These are phyloP conservation scores for Sphaerophoria rueppellii DNA, from an alignment of 2,888 invertebrate species.

Conservation along the genomic window DNA sequence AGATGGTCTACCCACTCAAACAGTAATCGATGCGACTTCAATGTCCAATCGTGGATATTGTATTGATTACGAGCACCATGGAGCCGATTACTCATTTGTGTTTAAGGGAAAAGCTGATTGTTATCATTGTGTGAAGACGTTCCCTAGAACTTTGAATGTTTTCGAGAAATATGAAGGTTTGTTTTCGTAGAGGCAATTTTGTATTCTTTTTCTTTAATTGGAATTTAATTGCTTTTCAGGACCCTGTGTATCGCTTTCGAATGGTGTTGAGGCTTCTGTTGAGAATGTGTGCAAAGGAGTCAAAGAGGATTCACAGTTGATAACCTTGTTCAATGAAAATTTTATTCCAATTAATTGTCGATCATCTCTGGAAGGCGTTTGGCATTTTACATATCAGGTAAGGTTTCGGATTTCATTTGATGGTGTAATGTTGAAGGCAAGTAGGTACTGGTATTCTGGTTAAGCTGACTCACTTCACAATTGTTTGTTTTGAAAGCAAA, in stretches of 20 bases:
- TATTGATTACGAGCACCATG: constrained; percentile 88
- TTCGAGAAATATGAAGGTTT: constrained; percentile 93
- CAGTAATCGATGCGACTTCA: constrained; percentile 90
- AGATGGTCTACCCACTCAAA: constrained; percentile 90
- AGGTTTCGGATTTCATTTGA: constrained; percentile 11
- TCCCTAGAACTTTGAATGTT: constrained; percentile 93
- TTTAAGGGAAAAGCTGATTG: constrained; percentile 87
- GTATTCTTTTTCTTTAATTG: not conserved
- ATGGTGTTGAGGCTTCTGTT: constrained; percentile 87
- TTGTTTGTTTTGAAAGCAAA: too few species aligned
- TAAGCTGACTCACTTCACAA: too few species aligned
- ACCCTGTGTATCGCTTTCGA: constrained; percentile 88
- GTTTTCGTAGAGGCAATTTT: not conserved
- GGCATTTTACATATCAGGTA: constrained; percentile 95
- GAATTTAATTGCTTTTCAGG: constrained; percentile 81
- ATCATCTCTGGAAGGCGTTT: constrained; percentile 96
- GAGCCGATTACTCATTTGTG: constrained; percentile 93
- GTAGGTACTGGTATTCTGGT: not conserved
- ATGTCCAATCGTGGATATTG: constrained; percentile 91
- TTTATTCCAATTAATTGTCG: constrained; percentile 95
- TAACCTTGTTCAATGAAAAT: constrained; percentile 94
- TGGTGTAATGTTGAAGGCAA: not conserved
- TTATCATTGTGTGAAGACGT: constrained; percentile 92
- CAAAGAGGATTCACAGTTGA: constrained; percentile 90
- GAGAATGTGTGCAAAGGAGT: constrained; percentile 90